These are phyloP conservation scores for Nymphicus hollandicus DNA, from an alignment of 2,113 vertebrate genomes.

Conservation along the genomic window DNA sequence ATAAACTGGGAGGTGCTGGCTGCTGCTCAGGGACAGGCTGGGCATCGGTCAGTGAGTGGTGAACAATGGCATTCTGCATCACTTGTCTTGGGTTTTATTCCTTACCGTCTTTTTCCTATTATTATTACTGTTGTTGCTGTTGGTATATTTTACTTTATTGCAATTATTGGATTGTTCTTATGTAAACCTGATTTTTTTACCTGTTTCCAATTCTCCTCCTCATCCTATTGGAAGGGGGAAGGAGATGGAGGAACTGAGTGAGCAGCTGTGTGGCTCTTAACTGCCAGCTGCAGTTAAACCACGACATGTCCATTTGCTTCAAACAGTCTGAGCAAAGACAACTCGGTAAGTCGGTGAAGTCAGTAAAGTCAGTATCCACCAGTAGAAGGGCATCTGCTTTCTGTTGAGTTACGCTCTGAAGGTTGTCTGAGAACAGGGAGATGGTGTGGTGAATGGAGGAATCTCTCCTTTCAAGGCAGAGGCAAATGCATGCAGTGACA, in stretches of 20 bases:
- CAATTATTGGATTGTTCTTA: background rate
- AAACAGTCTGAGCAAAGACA: background rate
- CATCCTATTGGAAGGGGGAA: background rate
- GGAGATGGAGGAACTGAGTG: background rate
- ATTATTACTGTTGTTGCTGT: background rate
- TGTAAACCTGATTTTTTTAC: background rate
- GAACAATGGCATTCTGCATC: background rate
- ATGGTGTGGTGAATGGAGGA: accelerated
- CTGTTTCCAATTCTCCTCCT: background rate
- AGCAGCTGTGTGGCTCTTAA: background rate
- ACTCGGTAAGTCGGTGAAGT: background rate
- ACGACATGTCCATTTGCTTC: background rate
- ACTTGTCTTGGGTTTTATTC: background rate
- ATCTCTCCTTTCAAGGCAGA: background rate
- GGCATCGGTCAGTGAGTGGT: background rate
- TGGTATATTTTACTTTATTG: background rate
- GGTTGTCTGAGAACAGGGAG: background rate
- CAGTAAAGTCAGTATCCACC: background rate
- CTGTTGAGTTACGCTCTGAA: accelerated
- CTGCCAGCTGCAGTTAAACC: background rate
- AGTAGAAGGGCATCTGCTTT: background rate
- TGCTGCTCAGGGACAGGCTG: background rate
- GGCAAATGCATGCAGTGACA: background rate
- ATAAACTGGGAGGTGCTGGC: background rate
- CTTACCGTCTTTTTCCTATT: background rate